Percentiles rank a stretch among this genome's conserved stretches.
Conservation (phyloP, 2,888 invertebrate species). For the Clanis bilineata region DNA sequence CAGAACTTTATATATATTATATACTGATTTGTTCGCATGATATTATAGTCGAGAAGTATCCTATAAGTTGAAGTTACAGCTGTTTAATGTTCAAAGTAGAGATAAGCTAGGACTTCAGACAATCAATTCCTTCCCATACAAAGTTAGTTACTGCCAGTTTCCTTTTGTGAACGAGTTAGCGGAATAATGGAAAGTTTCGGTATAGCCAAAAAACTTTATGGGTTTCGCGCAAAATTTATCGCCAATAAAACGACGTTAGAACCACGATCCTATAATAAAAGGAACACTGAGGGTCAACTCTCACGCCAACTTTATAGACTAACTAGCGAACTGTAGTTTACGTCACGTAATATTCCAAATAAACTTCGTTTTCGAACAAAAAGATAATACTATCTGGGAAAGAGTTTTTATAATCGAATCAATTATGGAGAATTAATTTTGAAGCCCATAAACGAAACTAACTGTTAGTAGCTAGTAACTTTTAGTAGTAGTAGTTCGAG, state of each 20-base stretch:
- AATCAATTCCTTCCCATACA: constrained; percentile 31
- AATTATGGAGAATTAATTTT: neutral
- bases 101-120: neutral
- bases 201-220: constrained; percentile 51
- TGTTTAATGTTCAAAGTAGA: neutral
- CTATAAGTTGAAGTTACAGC: too few relatives aligned
- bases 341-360: constrained; percentile 32
- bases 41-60: too few relatives aligned
- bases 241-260: constrained; percentile 58
- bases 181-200: constrained; percentile 45
- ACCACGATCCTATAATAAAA: constrained; percentile 57
- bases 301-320: constrained; percentile 55
- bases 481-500: too few relatives aligned
- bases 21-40: too few relatives aligned
- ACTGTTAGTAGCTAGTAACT: too few relatives aligned
- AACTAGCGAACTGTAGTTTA: constrained; percentile 37
- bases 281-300: constrained; percentile 51
- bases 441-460: neutral
- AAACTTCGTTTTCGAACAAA: neutral
- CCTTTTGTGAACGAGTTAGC: constrained; percentile 34
- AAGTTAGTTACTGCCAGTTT: constrained; percentile 34
- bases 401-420: neutral
- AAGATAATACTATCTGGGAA: neutral
- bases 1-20: too few relatives aligned
- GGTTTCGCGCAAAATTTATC: constrained; percentile 59